Base-by-base conservation (phyloP, 1,140 invertebrate species). In the Calephelis nemesis region DNA sequence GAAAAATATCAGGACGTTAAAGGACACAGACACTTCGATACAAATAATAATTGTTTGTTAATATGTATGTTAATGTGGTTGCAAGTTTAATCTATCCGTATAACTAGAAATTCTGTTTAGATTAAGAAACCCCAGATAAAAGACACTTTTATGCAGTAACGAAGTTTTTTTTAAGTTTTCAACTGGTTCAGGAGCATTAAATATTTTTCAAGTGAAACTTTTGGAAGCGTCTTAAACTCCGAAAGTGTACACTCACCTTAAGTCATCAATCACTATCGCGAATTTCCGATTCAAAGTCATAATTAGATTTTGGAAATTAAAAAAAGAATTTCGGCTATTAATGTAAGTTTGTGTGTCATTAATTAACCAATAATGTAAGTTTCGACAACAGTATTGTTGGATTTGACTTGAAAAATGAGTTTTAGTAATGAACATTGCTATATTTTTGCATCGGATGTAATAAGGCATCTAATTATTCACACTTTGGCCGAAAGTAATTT, bases 261-360 rank as follows among this genome's bases (percentile, higher is more conserved):
- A 69, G 65, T 79, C 82, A 82, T 84, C 80, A 84, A 84, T 84
- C 82, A 84, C 66, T 76, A 77, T 78, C 63, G 78, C 72, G 75
- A 77, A 79, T 79, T 79, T 74, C 76, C 80, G 73, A 84, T 81
- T 77, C 80, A 82, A 75, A 78, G 79, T 74, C 73, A 78, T 84
- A 84, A 84, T 84, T 84, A 84, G 80, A 84, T 82, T 84, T 84
- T 74, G 69, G 71, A 81, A 79, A 82, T 80, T 80, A 84, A 81
- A 78, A 77, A 74, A 78, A 81, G 76, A 75, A 80, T 72, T 70
- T 70, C 62, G 47, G 65, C 74, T 65, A 69, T 68, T 67, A 70
- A 75, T 67, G 66, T 75, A 66, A 69, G 30, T 58, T 58, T 58
- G 52, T 58, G 52, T 39, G 52, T 58, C 30, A 30, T 58, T 58